Base-by-base conservation (phyloP, 2,888 invertebrate genomes). In the Lepidocyrtoides sp. region DNA sequence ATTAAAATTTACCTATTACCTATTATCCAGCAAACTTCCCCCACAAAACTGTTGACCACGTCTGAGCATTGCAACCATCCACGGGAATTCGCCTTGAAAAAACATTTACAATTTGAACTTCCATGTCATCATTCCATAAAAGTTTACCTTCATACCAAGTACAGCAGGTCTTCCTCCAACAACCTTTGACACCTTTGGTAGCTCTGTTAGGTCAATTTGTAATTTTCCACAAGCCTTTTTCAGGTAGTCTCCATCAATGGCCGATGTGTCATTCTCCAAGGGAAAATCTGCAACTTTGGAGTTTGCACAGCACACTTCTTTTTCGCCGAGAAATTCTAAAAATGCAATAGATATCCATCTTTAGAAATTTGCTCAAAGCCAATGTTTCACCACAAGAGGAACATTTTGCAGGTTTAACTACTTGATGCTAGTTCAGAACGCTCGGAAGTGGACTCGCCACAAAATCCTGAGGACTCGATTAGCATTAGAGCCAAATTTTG, bases 21-120 rank as follows among this genome's bases (percentile, higher is more conserved):
- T n/a, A n/a, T 26, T 57, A 66, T 92, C 89, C 23, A 92, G 41
- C 14, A 92, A 66, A 57, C 60, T 60, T 32, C 17, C 98, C 0
- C 98, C 98, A 95, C 98, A 98, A 95, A 98, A 98, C 95, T 98
- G 98, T 44, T 98, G 96, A 17, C 97, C 98, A 5, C 96, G 96
- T 95, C 97, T 98, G 95, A 98, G 98, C 48, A 98, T 95, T 0
- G 97, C 98, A 0, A 97, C 94, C 54, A 94, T 92, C 91, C 93
- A 94, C 10, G 94, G 94, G 91, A 92, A 94, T 48, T 93, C 91
- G 17, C 98, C 95, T 95, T 17, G 17, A 57, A 57, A 54, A 8
- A 54, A 3, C 10, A 57, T 57, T 4, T 5, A 57, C 3, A 57
- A 57, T 57, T 2, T 12, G 3, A 20, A 57, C 12, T 17, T 32